phyloP scores from a whole-genome alignment of 2,888 invertebrate genomes.

The Diadromus collaris region DNA sequence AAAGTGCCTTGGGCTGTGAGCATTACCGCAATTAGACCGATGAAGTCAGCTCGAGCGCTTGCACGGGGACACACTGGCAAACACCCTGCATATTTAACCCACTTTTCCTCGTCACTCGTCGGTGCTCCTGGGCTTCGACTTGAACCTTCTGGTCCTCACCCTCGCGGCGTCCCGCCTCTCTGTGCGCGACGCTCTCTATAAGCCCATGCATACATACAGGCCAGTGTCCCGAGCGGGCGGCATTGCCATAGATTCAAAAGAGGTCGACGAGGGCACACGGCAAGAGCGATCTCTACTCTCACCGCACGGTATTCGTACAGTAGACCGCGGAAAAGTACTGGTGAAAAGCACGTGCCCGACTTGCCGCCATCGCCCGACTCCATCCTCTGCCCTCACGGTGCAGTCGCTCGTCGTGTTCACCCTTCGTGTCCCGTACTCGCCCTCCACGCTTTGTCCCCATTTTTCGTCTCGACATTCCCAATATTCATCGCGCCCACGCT shows the following conservation, averaged over 20 bases:
- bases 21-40: constrained; percentile 76
- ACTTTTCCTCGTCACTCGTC: constrained; percentile 64
- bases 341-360: constrained; percentile 34
- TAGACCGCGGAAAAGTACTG: constrained; percentile 9
- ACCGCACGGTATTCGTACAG: not conserved
- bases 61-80: constrained; percentile 68
- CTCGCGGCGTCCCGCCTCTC: constrained; percentile 30
- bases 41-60: constrained; percentile 67
- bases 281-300: constrained; percentile 8
- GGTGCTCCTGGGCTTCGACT: constrained; percentile 23
- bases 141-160: constrained; percentile 46
- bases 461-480: constrained; percentile 59
- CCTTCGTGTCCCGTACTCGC: constrained; percentile 6
- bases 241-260: constrained; percentile 64
- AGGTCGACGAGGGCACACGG: constrained; percentile 50
- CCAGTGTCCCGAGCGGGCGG: constrained; percentile 32
- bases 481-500: constrained; percentile 62
- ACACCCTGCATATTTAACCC: constrained; percentile 76
- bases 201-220: constrained; percentile 1
- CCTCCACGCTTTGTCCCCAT: constrained; percentile 60
- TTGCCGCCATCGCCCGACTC: not conserved
- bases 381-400: constrained; percentile 42
- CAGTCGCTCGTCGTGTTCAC: constrained; percentile 3
- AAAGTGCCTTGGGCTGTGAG: constrained; percentile 71
- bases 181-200: constrained; percentile 3